phyloP scores from a whole-genome alignment of 2,888 invertebrate species.

The Glaucopsyche alexis region DNA sequence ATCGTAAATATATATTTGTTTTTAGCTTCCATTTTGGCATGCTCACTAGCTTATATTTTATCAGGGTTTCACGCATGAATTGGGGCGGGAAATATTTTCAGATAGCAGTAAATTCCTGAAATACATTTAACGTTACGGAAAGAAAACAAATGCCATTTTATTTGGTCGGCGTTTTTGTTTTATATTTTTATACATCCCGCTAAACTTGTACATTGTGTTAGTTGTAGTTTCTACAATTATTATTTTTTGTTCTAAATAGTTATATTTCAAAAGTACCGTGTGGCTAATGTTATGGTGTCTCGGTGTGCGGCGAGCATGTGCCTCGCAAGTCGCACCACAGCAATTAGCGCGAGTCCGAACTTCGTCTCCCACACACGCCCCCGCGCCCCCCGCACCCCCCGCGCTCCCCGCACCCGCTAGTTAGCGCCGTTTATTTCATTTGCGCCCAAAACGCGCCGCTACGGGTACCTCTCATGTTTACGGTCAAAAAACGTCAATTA shows the following conservation, averaged over 20 bases:
- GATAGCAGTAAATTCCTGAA: slow-evolving; percentile 17
- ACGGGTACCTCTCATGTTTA: neutral
- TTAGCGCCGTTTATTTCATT: slow-evolving; percentile 9
- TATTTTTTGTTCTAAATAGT: neutral
- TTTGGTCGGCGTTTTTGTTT: neutral
- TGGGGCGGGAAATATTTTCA: slow-evolving; percentile 18
- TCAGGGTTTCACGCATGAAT: slow-evolving; percentile 22
- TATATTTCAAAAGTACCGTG: neutral
- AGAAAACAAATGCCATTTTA: slow-evolving; percentile 14
- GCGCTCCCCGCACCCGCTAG: neutral
- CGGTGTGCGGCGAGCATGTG: neutral
- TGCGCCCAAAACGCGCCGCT: neutral
- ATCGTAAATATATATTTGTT: slow-evolving; percentile 5
- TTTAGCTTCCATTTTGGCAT: neutral
- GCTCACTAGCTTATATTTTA: slow-evolving; percentile 10
- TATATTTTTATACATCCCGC: neutral
- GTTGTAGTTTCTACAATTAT: neutral
- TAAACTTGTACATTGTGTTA: neutral
- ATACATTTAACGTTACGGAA: slow-evolving; percentile 16
- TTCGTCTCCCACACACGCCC: neutral
- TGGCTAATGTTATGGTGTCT: neutral
- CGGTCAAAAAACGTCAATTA: neutral
- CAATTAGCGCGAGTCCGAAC: neutral
- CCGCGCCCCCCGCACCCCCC: neutral
- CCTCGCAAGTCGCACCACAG: no score